A percentile compares a stretch with the other conserved stretches of the same genome.
Conservation (phyloP, 1,140 invertebrate species). For the Cataglyphis hispanica region DNA sequence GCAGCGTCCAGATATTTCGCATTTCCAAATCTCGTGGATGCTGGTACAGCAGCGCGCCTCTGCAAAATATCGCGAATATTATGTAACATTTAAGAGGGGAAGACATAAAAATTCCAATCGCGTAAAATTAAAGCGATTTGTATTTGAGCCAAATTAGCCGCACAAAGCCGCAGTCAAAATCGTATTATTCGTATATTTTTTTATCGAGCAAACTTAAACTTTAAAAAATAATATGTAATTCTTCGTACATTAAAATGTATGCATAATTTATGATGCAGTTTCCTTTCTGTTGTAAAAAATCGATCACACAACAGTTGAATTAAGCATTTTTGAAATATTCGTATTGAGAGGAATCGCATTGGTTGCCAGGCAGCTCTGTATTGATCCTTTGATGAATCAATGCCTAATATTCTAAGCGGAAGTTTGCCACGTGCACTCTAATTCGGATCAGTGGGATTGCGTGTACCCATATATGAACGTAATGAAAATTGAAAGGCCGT, state of each 20-base stretch:
- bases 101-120: not conserved
- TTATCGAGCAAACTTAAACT: no score
- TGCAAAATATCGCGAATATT: slow-evolving; percentile 53
- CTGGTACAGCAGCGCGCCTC: slow-evolving; percentile 76
- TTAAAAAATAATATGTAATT: no score
- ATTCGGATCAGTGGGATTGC: slow-evolving; percentile 61
- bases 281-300: not conserved
- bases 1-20: slow-evolving; percentile 73
- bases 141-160: not conserved
- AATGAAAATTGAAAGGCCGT: slow-evolving; percentile 29
- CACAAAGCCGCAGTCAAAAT: not conserved
- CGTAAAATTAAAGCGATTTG: not conserved
- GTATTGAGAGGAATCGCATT: not conserved
- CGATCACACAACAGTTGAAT: not conserved
- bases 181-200: no score
- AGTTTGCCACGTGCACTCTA: slow-evolving; percentile 70
- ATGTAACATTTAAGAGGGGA: not conserved
- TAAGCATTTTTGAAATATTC: slow-evolving; percentile 27
- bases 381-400: slow-evolving; percentile 78
- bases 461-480: not conserved
- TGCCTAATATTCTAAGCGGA: slow-evolving; percentile 69
- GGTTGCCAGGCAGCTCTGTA: slow-evolving; percentile 72
- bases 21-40: slow-evolving; percentile 71
- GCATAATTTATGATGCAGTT: no score
- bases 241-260: no score